Conservation (phyloP, 2,113 vertebrate genomes). For the Hemichromis elongatus region DNA sequence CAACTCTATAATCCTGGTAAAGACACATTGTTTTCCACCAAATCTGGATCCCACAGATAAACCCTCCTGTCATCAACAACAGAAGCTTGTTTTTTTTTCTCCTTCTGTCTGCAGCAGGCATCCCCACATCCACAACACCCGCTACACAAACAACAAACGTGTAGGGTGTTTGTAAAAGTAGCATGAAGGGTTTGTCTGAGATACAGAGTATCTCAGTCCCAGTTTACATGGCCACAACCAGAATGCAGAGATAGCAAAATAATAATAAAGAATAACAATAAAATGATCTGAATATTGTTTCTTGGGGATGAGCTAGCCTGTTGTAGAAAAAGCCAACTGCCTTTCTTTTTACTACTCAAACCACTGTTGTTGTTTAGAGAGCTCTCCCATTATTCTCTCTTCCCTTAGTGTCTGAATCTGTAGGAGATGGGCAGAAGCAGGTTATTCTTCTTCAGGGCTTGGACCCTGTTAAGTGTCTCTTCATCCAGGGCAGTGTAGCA, state of each 20-base stretch:
- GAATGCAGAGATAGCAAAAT: background rate
- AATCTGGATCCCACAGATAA: background rate
- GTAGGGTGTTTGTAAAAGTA: background rate
- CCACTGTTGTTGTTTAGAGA: background rate
- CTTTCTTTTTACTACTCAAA: background rate
- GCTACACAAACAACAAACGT: background rate
- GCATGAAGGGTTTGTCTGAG: background rate
- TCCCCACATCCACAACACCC: background rate
- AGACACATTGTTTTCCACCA: background rate
- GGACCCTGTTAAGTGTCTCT: conserved; percentile 83
- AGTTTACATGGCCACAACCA: background rate
- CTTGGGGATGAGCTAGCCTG: background rate
- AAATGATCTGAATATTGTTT: background rate
- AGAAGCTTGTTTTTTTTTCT: background rate
- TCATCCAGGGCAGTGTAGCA: conserved; percentile 86
- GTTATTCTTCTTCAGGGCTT: conserved; percentile 88
- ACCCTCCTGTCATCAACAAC: background rate
- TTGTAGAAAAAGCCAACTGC: background rate
- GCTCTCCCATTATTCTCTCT: background rate
- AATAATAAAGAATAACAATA: background rate
- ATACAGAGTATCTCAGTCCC: too few relatives aligned
- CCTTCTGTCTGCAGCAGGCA: background rate
- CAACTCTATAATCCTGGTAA: background rate
- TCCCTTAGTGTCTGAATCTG: conserved; percentile 75
- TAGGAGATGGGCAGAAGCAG: conserved; percentile 87